Percentiles rank a stretch among this genome's conserved stretches.
Conservation (phyloP, 2,113 vertebrate species). For the Eudyptes chrysolophus region DNA sequence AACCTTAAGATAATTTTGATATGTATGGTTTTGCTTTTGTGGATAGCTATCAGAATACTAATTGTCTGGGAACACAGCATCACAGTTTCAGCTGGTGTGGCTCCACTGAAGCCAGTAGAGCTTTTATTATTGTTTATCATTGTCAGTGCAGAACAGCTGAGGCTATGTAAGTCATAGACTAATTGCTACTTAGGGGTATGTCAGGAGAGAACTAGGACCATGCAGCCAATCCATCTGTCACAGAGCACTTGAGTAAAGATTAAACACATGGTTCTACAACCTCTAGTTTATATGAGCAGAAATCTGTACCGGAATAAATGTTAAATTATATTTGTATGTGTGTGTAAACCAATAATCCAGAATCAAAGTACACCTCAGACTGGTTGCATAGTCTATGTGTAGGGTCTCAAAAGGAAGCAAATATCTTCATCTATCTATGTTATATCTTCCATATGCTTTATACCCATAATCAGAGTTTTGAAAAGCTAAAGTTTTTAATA, state of each 20-base stretch:
- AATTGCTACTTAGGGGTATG: not conserved
- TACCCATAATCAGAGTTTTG: not conserved
- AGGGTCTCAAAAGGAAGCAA: not conserved
- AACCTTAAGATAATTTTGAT: not conserved
- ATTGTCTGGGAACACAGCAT: not conserved
- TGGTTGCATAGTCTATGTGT: not conserved
- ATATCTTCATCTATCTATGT: not conserved
- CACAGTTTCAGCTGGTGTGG: not conserved
- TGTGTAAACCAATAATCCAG: not conserved
- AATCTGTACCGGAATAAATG: not conserved
- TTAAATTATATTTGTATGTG: not conserved
- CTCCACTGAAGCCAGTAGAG: not conserved
- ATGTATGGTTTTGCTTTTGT: not conserved
- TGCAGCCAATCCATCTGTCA: not conserved
- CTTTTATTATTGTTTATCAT: conserved; percentile 3
- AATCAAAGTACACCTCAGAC: not conserved
- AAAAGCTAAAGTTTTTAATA: conserved; percentile 4
- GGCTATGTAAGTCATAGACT: not conserved
- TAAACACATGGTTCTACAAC: not conserved
- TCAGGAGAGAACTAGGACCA: not conserved
- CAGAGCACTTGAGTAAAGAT: not conserved
- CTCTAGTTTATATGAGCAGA: not conserved
- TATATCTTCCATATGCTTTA: not conserved
- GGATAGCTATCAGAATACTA: not conserved
- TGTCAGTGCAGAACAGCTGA: not conserved